phyloP scores from a whole-genome alignment of 2,797 vertebrate genomes.

The Leucoraja ocellata region DNA sequence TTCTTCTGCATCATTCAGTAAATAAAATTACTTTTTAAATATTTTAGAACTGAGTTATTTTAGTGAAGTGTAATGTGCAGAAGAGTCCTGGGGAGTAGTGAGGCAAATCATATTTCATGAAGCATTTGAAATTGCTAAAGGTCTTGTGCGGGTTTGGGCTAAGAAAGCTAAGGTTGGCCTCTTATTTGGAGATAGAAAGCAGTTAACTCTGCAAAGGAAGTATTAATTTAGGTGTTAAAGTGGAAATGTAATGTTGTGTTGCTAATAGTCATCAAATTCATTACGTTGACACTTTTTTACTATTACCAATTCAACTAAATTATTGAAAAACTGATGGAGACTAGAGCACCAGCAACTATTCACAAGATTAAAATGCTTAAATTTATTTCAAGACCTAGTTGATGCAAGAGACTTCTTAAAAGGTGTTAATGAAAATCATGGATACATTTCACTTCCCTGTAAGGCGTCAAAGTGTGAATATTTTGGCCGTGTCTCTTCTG shows the following conservation, averaged over 20 bases:
- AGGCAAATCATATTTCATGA: background rate
- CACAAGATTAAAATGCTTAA: background rate
- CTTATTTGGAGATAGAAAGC: background rate
- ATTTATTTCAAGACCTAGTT: background rate
- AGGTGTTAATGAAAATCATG: background rate
- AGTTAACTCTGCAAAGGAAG: background rate
- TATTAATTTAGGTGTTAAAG: background rate
- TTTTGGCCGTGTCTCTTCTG: conserved; percentile 30
- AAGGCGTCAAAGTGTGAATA: background rate
- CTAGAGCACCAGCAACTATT: background rate
- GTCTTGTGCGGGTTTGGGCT: background rate
- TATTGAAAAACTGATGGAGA: background rate
- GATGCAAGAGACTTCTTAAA: background rate
- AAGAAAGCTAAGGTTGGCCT: background rate
- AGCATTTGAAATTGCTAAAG: background rate
- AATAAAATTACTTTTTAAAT: conserved; percentile 52
- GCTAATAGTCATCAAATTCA: background rate
- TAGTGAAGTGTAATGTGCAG: conserved; percentile 14
- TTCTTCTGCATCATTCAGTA: conserved; percentile 81
- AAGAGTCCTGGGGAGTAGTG: conserved; percentile 24
- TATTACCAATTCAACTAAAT: background rate
- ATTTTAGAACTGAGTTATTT: background rate
- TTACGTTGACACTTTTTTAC: background rate
- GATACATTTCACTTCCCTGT: background rate
- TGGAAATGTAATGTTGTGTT: background rate